A percentile compares a stretch with the other conserved stretches of the same genome.
Evolutionary conservation across 2,888 invertebrate species (phyloP).

Genomic region (Erpobdella octoculata): DNA sequence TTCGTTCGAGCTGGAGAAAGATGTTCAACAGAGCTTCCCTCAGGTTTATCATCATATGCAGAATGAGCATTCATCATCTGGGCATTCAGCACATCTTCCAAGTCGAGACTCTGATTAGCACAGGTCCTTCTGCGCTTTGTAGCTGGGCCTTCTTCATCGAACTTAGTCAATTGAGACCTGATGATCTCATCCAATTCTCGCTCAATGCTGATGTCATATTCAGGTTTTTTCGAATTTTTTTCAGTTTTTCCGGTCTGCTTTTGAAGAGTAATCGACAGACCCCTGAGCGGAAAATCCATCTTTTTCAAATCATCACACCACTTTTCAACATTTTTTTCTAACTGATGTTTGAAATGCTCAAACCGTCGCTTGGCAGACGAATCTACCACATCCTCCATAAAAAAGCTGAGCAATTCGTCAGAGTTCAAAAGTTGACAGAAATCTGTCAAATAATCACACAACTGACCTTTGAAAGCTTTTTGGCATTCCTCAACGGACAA

Average conservation of each 20-base stretch:
- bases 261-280: background rate
- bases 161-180: background rate
- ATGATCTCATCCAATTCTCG: slow-evolving; percentile 16
- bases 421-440: background rate
- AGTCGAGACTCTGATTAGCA: background rate
- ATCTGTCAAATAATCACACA: slow-evolving; percentile 3
- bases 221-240: background rate
- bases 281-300: background rate
- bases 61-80: background rate
- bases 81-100: background rate
- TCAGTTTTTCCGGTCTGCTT: too few relatives aligned
- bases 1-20: background rate
- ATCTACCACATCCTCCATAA: background rate
- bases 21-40: background rate
- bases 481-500: slow-evolving; percentile 7
- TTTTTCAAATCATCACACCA: slow-evolving; percentile 12
- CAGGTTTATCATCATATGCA: background rate
- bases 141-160: background rate
- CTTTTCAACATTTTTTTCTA: slow-evolving; percentile 7
- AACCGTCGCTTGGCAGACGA: background rate
- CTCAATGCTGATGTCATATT: background rate
- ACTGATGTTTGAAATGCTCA: background rate
- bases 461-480: background rate
- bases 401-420: background rate
- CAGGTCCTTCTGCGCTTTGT: background rate